Conservation (phyloP, 2,113 vertebrate species). For the Solea senegalensis region DNA sequence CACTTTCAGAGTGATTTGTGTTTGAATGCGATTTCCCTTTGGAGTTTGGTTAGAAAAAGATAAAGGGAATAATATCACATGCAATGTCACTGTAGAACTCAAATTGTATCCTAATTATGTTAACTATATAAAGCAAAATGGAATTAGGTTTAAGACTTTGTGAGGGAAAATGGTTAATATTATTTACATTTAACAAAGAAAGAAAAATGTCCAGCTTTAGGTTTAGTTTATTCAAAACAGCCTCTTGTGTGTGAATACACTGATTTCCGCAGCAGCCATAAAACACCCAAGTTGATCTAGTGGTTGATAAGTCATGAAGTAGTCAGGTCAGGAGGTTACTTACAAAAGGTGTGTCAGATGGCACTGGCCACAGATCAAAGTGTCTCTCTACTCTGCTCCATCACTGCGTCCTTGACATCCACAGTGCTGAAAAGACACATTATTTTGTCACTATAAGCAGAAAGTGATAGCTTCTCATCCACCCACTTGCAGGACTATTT, state of each 20-base stretch:
- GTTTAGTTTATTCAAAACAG: neutral
- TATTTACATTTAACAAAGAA: too few species aligned
- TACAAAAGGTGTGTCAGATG: conserved; percentile 64
- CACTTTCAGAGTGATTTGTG: too few species aligned
- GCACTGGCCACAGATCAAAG: conserved; percentile 53
- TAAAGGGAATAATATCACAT: too few species aligned
- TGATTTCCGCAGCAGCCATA: neutral
- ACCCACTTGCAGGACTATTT: conserved; percentile 43
- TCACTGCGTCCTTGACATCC: conserved; percentile 75
- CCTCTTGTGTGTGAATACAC: neutral
- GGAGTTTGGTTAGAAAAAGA: too few species aligned
- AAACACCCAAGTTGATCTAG: neutral
- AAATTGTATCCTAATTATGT: too few species aligned
- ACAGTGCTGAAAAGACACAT: conserved; percentile 73
- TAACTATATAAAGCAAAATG: too few species aligned
- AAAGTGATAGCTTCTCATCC: conserved; percentile 53
- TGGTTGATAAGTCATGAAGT: neutral
- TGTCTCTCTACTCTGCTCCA: conserved; percentile 74
- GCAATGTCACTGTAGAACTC: too few species aligned
- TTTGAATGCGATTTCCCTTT: too few species aligned
- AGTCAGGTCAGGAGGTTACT: conserved; percentile 46
- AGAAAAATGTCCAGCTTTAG: neutral
- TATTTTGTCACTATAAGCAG: conserved; percentile 67
- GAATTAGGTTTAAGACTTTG: too few species aligned
- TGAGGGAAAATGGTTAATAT: too few species aligned